Evolutionary conservation across 2,113 vertebrate species (phyloP).

Genomic region (Aramus guarauna): DNA sequence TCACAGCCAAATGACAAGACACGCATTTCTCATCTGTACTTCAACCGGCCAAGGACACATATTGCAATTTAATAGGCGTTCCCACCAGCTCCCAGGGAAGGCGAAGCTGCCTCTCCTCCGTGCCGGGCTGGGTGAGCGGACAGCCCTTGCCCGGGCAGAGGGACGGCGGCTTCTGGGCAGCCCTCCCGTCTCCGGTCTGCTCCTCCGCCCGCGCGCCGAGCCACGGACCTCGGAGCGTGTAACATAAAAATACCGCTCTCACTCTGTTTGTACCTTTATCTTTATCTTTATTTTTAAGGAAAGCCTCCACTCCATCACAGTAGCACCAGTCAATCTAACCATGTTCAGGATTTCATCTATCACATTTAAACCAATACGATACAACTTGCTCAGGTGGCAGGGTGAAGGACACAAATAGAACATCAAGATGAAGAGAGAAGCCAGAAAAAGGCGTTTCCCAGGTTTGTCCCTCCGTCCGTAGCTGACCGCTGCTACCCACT

Average conservation of each 20-base stretch:
- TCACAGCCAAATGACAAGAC: background rate
- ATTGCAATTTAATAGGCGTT: background rate
- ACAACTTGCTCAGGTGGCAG: background rate
- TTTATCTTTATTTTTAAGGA: background rate
- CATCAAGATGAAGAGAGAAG: background rate
- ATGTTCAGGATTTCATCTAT: background rate
- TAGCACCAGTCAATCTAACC: background rate
- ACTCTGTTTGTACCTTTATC: background rate
- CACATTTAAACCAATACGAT: background rate
- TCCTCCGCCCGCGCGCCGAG: background rate
- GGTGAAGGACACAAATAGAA: background rate
- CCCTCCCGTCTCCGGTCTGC: background rate
- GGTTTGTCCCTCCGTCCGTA: background rate
- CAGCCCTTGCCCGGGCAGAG: background rate
- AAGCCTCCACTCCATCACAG: background rate
- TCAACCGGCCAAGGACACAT: background rate
- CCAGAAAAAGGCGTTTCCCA: background rate
- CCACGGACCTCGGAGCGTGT: background rate
- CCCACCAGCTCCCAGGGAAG: no score
- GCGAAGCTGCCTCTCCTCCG: background rate
- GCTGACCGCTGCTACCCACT: background rate
- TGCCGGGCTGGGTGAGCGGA: background rate
- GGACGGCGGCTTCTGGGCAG: background rate
- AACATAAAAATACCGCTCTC: background rate
- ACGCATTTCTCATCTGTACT: fast-evolving